phyloP scores from a whole-genome alignment of 92 coral and sea anemone species.

The Phenganax subtilis region DNA sequence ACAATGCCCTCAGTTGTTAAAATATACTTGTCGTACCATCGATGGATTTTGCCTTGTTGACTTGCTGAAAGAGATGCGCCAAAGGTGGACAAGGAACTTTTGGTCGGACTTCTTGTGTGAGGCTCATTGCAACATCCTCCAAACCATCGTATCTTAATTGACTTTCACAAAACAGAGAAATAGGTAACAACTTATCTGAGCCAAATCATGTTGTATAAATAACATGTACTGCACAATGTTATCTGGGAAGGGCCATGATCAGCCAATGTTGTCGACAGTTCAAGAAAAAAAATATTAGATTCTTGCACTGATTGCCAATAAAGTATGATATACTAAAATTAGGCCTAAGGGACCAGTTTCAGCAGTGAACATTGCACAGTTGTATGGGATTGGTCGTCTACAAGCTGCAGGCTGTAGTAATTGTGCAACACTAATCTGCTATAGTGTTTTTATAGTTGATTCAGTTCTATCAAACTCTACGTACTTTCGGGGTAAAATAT shows the following conservation, averaged over 20 bases:
- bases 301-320: no score
- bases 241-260: no score
- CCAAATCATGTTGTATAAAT: background rate
- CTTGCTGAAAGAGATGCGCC: constrained; percentile 81
- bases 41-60: constrained; percentile 60
- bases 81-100: constrained; percentile 89
- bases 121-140: constrained; percentile 77
- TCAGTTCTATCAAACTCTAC: background rate
- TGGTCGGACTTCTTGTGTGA: constrained; percentile 82
- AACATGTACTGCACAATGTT: background rate
- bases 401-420: no score
- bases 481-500: background rate
- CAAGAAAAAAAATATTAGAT: no score
- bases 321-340: no score
- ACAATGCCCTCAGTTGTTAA: background rate
- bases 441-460: no score
- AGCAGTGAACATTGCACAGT: no score
- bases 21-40: constrained; percentile 52
- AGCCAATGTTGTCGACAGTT: no score
- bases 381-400: no score
- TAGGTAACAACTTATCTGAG: background rate
- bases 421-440: no score
- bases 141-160: constrained; percentile 91
- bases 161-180: constrained; percentile 39
- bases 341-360: no score